Evolutionary conservation across 1,140 invertebrate genomes (phyloP), one percentile per base, ranked within the genome.

Genomic region (Philotrypesis tridentata): DNA sequence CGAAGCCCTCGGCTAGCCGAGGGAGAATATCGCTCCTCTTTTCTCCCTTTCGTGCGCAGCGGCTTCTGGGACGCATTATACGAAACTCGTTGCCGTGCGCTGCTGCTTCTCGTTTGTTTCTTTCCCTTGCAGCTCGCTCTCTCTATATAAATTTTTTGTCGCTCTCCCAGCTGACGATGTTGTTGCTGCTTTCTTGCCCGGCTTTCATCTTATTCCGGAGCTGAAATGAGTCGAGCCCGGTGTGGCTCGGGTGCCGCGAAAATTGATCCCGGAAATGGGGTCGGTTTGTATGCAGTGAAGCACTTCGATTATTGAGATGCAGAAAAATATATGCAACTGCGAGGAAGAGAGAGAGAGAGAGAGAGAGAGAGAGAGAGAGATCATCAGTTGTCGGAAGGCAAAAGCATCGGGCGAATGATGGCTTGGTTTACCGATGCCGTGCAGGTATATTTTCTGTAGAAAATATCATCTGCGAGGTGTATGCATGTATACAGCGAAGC

Each of bases 11-110:
- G 25, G 23, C 27, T 65, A 25, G 9, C 23, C 61, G 2, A 0
- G 9, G n/a, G n/a, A n/a, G 23, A 29, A 7, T 43, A 71, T 43
- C 33, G n/a, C 23, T 17, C 37, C 3, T 71, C 68, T 71, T 71
- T 27, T 71, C 9, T 71, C 12, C n/a, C 8, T 25, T 37, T 25
- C 31, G n/a, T n/a, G n/a, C n/a, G 33, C 8, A 6, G 9, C 27
- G 31, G 68, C n/a, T 71, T 71, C 68, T 40, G 68, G 68, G 68
- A 37, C n/a, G 25, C 31, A 40, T 40, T 71, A 71, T 71, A 2
- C 21, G 48, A 71, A 71, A 40, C 68, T 71, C 37, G 21, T 40
- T 23, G 4, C 23, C 70, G n/a, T 7, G 33, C n/a, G 63, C 63
- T 4, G n/a, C n/a, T n/a, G n/a, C n/a, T 37, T 31, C 67, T 70